Base-by-base conservation (phyloP, 2,797 vertebrate genomes). In the Tinamus major region DNA sequence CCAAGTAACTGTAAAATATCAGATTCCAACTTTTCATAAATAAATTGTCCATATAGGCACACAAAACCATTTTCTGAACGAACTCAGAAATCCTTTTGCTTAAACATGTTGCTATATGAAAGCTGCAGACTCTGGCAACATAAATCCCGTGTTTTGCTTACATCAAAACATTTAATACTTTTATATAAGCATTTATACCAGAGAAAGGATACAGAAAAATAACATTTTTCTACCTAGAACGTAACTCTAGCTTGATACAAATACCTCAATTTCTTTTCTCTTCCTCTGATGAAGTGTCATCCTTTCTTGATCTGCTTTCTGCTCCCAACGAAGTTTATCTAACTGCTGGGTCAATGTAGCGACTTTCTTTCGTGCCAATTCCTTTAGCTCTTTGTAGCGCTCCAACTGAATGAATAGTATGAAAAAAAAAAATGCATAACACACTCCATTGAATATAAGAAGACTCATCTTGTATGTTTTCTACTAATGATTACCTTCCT, bases 331-430 rank as follows among this genome's bases (percentile, higher is more conserved):
- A 59, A 99, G 96, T 77, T 99, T 99, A 70, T 99, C 98, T 6
- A 98, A 95, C 62, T 98, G 98, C 70, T 99, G 99, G 31, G 84
- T 96, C 83, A 99, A 78, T 1, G 96, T 92, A 8, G 98, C 98
- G 13, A 97, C 98, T 83, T 98, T 98, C 95, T 96, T 99, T 80
- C 97, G 98, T 10, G 98, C 97, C 59, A 96, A 48, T 76, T 99
- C 98, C 96, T 99, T 99, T 51, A 99, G 98, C 63, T 98, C 97
- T 53, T 97, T 98, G 85, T 99, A 99, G 53, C 8, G 97, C 58
- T 98, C 95, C 58, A 98, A 67, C 99, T 99, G 93, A 2, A 88
- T 5, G 92, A 94, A 88, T 13, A 90, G 35, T 19, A 95, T 35
- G 35, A 37, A 35, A 16, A n/a, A 37, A 35, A 16, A n/a, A 56